A percentile compares a stretch with the other conserved stretches of the same genome.
phyloP scores from a whole-genome alignment of 2,888 invertebrate species.

The Ophioninae sp. region DNA sequence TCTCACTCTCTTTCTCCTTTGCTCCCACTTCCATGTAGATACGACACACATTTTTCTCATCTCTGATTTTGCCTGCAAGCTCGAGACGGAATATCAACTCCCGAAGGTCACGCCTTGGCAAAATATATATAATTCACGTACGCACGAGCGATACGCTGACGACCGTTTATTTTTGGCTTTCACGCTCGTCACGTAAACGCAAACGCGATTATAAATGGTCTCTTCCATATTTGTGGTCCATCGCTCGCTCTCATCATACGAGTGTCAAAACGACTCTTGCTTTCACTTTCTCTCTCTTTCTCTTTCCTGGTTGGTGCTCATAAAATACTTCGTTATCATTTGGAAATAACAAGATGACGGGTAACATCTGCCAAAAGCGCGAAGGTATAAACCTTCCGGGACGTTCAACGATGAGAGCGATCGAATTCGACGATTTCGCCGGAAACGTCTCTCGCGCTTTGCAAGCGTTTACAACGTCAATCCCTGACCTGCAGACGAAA shows the following conservation, averaged over 20 bases:
- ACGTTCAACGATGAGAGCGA: background rate
- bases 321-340: slow-evolving; percentile 48
- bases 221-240: slow-evolving; percentile 17
- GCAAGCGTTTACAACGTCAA: background rate
- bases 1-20: background rate
- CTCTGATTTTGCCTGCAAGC: slow-evolving; percentile 11
- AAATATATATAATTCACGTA: slow-evolving; percentile 27
- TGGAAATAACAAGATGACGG: slow-evolving; percentile 47
- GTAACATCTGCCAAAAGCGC: slow-evolving; percentile 33
- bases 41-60: slow-evolving; percentile 30
- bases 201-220: slow-evolving; percentile 54
- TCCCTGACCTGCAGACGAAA: background rate
- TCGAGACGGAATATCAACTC: slow-evolving; percentile 21
- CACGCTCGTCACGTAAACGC: slow-evolving; percentile 44
- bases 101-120: slow-evolving; percentile 47
- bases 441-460: background rate
- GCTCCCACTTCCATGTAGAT: background rate
- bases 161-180: slow-evolving; percentile 43
- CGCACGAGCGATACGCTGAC: slow-evolving; percentile 19
- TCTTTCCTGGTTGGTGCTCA: background rate
- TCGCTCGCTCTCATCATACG: slow-evolving; percentile 28
- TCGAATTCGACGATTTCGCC: slow-evolving; percentile 9
- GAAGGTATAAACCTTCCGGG: slow-evolving; percentile 12
- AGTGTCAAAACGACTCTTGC: slow-evolving; percentile 1
- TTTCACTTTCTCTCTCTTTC: background rate